Conservation (phyloP, 2,113 vertebrate genomes). For the Phaethon lepturus region DNA sequence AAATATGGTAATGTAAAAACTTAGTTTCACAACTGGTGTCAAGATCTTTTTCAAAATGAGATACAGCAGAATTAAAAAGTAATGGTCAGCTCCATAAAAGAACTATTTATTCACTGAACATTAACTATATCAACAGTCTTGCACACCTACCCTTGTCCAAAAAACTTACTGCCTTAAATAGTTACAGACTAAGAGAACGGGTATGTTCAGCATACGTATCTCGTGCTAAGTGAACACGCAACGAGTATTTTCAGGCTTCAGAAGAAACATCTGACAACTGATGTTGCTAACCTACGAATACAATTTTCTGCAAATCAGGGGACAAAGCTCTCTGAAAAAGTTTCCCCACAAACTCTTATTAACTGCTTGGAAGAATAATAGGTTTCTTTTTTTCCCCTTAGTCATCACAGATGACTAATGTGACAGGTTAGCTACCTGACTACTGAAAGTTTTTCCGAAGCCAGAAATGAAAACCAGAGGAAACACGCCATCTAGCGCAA, state of each 20-base stretch:
- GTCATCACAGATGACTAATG: neutral
- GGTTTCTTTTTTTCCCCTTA: neutral
- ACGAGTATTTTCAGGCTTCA: neutral
- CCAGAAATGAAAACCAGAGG: neutral
- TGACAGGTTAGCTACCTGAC: neutral
- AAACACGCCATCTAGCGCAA: slow-evolving; percentile 32
- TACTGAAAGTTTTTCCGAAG: neutral
- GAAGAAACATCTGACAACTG: neutral
- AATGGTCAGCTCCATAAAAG: neutral
- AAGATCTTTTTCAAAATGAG: neutral
- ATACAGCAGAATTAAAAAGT: neutral
- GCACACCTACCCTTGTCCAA: neutral
- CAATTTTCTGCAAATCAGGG: neutral
- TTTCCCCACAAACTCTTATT: neutral
- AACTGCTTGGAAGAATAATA: neutral
- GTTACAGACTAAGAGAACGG: neutral
- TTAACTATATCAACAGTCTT: neutral
- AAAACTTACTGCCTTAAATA: neutral
- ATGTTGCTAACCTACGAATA: neutral
- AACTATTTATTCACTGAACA: neutral
- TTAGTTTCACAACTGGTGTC: neutral
- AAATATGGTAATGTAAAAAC: neutral
- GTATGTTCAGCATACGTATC: neutral
- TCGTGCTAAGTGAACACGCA: neutral
- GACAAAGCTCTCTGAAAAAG: neutral